phyloP scores from a whole-genome alignment of 2,797 vertebrate species.

The Danio choprae region DNA sequence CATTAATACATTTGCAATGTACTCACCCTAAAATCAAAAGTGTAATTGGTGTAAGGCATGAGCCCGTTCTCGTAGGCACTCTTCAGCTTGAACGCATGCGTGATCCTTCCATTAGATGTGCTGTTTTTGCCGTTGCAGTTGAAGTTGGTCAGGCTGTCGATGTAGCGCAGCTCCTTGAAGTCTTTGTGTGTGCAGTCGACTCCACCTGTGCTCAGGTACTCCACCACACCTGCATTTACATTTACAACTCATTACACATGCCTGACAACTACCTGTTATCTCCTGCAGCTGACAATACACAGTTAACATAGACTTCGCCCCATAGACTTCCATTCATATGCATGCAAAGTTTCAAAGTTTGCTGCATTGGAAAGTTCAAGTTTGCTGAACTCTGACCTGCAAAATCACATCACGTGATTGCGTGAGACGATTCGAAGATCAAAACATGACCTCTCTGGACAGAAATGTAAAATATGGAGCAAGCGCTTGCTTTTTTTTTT shows the following conservation, averaged over 20 bases:
- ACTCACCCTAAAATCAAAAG: conserved; percentile 91
- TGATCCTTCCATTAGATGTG: conserved; percentile 92
- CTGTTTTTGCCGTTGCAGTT: conserved; percentile 96
- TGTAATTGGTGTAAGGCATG: conserved; percentile 99
- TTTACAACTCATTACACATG: background rate
- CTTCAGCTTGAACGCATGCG: conserved; percentile 98
- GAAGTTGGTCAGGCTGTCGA: conserved; percentile 97
- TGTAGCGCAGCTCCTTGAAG: conserved; percentile 97
- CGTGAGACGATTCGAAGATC: no score
- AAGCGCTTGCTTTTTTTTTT: no score
- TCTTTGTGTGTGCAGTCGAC: conserved; percentile 99
- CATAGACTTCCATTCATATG: no score
- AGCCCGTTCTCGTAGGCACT: conserved; percentile 96
- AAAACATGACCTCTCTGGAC: no score
- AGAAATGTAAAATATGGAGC: no score
- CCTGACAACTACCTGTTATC: background rate
- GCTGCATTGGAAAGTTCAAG: no score
- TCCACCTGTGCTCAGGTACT: conserved; percentile 95
- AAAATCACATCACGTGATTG: no score
- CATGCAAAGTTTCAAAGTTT: no score
- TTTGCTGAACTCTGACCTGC: no score
- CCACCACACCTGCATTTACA: conserved; percentile 87
- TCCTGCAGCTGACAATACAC: background rate
- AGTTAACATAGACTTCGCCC: no score
- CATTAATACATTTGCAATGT: background rate